phyloP scores from a whole-genome alignment of 2,113 vertebrate species.

The Benitochromis conjunctus region DNA sequence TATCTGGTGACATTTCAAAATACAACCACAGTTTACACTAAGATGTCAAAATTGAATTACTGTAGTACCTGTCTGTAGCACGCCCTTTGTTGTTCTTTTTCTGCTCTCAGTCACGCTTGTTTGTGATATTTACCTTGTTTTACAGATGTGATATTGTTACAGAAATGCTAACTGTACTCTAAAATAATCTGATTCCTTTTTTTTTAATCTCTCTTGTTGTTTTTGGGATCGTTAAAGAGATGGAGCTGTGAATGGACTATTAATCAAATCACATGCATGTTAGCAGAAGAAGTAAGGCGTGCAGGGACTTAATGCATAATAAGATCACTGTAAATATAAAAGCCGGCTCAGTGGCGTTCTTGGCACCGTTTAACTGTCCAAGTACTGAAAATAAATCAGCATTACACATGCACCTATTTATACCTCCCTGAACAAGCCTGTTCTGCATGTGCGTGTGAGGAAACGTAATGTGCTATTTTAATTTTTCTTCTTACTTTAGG shows the following conservation, averaged over 20 bases:
- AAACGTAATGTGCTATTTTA: neutral
- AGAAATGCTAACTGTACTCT: neutral
- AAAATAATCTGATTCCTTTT: neutral
- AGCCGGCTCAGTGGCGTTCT: slow-evolving; percentile 26
- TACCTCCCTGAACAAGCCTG: slow-evolving; percentile 6
- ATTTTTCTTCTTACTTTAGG: neutral
- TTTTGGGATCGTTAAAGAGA: neutral
- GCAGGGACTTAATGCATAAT: slow-evolving; percentile 18
- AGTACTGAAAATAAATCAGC: slow-evolving; percentile 6
- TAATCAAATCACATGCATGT: neutral
- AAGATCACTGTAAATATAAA: slow-evolving; percentile 34
- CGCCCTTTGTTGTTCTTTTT: slow-evolving; percentile 32
- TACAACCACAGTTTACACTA: neutral
- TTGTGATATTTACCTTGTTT: slow-evolving; percentile 29
- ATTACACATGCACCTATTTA: slow-evolving; percentile 35
- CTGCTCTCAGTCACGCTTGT: neutral
- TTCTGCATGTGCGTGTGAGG: neutral
- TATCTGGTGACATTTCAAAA: neutral
- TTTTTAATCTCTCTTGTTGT: neutral
- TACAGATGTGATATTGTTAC: neutral
- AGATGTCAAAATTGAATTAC: slow-evolving; percentile 52
- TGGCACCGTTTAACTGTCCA: slow-evolving; percentile 16
- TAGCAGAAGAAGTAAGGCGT: neutral
- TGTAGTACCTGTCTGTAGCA: slow-evolving; percentile 41
- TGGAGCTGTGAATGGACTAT: neutral